These are phyloP conservation scores for Slavum lentiscoides DNA, from an alignment of 2,888 invertebrate species.

Conservation along the genomic window DNA sequence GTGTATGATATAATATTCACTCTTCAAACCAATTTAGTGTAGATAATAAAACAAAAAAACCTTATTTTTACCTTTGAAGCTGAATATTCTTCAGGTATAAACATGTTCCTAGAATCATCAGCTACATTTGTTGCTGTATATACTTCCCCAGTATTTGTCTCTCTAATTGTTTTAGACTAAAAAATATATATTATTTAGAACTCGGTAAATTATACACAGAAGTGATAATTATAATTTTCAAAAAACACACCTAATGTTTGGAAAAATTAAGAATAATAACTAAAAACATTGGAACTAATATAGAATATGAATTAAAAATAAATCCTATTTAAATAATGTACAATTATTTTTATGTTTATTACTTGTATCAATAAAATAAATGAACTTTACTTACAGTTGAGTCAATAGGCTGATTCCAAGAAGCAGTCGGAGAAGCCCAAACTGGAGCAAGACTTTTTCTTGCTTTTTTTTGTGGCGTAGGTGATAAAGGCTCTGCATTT, in stretches of 20 bases:
- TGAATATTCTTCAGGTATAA: conserved; percentile 46
- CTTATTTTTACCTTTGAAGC: conserved; percentile 48
- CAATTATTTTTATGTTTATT: not conserved
- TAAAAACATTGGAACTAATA: not conserved
- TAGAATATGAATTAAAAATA: not conserved
- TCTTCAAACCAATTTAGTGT: conserved; percentile 48
- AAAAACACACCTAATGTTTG: not conserved
- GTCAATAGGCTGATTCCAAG: conserved; percentile 46
- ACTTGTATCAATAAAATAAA: not conserved
- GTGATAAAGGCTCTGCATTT: conserved; percentile 66
- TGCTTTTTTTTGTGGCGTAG: conserved; percentile 67
- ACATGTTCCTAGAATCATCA: conserved; percentile 26
- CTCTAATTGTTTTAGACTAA: conserved; percentile 40
- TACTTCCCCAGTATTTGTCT: conserved; percentile 27
- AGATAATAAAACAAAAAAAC: conserved; percentile 32
- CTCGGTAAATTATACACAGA: not conserved
- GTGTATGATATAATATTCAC: conserved; percentile 47
- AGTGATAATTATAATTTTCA: not conserved
- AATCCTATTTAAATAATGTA: not conserved
- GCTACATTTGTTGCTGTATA: conserved; percentile 25
- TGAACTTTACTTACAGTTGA: conserved; percentile 20
- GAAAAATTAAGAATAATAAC: not conserved
- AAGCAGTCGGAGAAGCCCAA: conserved; percentile 62
- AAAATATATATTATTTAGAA: conserved; percentile 1
- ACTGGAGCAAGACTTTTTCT: conserved; percentile 79